Percentiles rank a stretch among this genome's conserved stretches.
These are phyloP conservation scores for Ctenochaetus hawaiiensis DNA, from an alignment of 2,797 vertebrate species.

Conservation along the genomic window DNA sequence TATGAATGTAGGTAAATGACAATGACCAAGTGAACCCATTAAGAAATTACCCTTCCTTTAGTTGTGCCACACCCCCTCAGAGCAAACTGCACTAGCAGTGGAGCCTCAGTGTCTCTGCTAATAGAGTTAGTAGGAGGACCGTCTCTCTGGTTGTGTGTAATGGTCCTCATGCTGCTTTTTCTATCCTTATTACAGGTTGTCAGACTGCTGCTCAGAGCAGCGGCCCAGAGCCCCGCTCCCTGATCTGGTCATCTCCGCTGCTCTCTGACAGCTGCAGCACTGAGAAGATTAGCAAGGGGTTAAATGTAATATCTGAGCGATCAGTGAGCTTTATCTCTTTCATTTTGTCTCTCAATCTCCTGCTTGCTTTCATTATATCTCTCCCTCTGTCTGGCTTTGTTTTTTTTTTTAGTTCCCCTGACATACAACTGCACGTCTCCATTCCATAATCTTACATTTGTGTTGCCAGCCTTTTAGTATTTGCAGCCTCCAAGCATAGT, in stretches of 20 bases:
- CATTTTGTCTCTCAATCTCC: constrained; percentile 72
- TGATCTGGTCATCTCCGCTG: constrained; percentile 64
- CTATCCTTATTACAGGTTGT: constrained; percentile 34
- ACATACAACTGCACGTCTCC: constrained; percentile 61
- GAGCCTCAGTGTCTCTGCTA: constrained; percentile 35
- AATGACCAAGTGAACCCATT: constrained; percentile 38
- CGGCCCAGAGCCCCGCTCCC: constrained; percentile 40
- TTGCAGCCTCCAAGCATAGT: constrained; percentile 56
- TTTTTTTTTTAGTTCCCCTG: constrained; percentile 45
- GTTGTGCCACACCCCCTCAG: constrained; percentile 37
- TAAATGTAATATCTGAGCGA: constrained; percentile 77
- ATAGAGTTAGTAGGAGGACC: constrained; percentile 52
- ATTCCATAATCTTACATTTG: constrained; percentile 67
- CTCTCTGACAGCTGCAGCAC: constrained; percentile 72
- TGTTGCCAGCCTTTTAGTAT: constrained; percentile 65
- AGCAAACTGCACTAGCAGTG: constrained; percentile 29
- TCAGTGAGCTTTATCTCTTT: constrained; percentile 76
- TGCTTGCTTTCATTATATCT: constrained; percentile 58
- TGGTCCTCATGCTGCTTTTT: constrained; percentile 49
- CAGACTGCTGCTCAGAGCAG: constrained; percentile 31
- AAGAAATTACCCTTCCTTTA: constrained; percentile 6
- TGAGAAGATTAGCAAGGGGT: constrained; percentile 78
- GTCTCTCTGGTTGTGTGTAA: constrained; percentile 45
- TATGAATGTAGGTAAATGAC: constrained; percentile 20
- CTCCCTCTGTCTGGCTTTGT: constrained; percentile 38